Base-by-base conservation (phyloP, 2,113 vertebrate genomes). In the Vireo altiloquus region DNA sequence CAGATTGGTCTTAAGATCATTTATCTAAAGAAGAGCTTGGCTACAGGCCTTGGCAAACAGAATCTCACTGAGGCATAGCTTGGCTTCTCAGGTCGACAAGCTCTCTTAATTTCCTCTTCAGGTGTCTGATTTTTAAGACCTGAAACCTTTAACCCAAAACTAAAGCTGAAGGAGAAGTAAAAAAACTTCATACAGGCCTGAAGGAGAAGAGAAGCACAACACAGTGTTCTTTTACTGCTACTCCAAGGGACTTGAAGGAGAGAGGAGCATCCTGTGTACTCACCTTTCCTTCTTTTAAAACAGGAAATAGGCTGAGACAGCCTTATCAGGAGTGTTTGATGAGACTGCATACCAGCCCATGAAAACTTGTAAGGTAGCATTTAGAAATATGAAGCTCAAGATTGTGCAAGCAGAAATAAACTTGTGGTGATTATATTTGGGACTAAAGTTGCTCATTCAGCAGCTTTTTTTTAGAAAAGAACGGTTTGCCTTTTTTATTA, bases 101-200 rank as follows among this genome's bases (percentile, higher is more conserved):
- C 12, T 86, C 60, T 47, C 21, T 9, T 50, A 69, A 88, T 11
- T 47, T 50, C 27, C 37, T 76, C 65, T 72, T 83, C 37, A 87
- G 20, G 39, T 52, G 15, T 15, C 80, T 53, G 18, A 50, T 44
- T 90, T 94, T 87, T 77, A 81, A 78, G 39, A 95, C 78, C 10
- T 22, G 31, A 88, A 82, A 82, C 18, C 24, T 89, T 65, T 52
- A 87, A 75, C 25, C 9, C 44, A 64, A 87, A 94, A 31, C 27
- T 60, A 68, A 64, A 23, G 24, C 64, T 81, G 10, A 82, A 31
- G 42, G 44, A 88, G n/a, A 91, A 87, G 18, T 31, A n/a, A 65
- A 82, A 70, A 76, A 31, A 44, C 6, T 56, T 88, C 52, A 78
- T 19, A 28, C 0, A 0, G 18, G 44, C 35, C 24, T 21, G 10